Evolutionary conservation across 2,113 vertebrate species (phyloP).

Genomic region (Podarcis cretensis): DNA sequence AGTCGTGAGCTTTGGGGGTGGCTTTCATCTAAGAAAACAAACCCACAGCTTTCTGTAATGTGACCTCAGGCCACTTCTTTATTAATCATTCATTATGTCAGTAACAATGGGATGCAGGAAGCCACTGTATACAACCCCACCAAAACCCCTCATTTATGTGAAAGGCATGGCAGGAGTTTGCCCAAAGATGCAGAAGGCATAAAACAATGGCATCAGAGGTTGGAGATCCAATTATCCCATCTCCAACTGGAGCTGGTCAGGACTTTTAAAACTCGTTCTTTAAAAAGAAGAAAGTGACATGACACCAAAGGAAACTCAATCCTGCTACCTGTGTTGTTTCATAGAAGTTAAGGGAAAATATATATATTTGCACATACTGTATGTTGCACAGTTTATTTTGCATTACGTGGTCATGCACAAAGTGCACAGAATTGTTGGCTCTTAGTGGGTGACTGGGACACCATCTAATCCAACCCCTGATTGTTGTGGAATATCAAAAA

Average conservation of each 20-base stretch:
- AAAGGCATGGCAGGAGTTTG: not conserved
- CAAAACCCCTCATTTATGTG: not conserved
- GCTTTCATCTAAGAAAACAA: slow-evolving; percentile 38
- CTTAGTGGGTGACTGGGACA: too few relatives aligned
- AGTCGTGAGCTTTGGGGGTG: not conserved
- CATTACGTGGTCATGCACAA: not conserved
- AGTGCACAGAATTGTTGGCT: not conserved
- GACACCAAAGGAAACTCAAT: not conserved
- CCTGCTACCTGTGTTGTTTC: not conserved
- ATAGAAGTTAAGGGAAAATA: not conserved
- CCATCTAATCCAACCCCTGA: too few relatives aligned
- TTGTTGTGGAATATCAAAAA: too few relatives aligned
- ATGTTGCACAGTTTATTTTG: not conserved
- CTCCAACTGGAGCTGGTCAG: too few relatives aligned
- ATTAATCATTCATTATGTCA: slow-evolving; percentile 58
- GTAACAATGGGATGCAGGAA: slow-evolving; percentile 10
- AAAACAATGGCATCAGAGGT: not conserved
- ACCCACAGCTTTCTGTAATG: slow-evolving; percentile 27
- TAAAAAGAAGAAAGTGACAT: not conserved
- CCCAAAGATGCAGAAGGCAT: not conserved
- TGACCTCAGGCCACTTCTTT: not conserved
- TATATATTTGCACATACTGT: not conserved
- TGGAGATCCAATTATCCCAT: not conserved
- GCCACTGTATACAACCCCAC: not conserved
- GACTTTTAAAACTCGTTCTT: too few relatives aligned